These are phyloP conservation scores for Channa striata DNA, from an alignment of 2,797 vertebrate genomes.

Conservation along the genomic window DNA sequence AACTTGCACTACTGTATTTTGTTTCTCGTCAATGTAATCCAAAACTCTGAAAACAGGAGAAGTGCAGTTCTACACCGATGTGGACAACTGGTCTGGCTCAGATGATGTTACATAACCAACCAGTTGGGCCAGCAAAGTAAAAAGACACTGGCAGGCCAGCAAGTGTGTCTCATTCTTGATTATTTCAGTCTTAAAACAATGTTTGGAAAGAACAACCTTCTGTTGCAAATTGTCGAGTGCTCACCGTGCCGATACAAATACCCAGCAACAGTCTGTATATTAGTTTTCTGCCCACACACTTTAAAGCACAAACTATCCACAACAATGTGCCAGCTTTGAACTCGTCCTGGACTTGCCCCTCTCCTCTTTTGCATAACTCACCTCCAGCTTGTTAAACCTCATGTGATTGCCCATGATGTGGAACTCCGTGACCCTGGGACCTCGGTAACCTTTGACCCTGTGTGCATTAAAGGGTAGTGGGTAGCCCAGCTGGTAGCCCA, in stretches of 20 bases:
- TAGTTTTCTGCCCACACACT: background rate
- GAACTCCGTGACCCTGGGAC: constrained; percentile 78
- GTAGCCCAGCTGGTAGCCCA: constrained; percentile 92
- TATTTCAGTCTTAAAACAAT: no score
- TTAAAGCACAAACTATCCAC: background rate
- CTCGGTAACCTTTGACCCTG: constrained; percentile 88
- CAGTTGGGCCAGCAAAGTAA: no score
- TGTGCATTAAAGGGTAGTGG: constrained; percentile 89
- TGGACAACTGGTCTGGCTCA: no score
- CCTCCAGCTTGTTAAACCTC: constrained; percentile 91
- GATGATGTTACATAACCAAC: no score
- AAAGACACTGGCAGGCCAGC: no score
- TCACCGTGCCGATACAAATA: no score
- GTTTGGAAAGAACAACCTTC: no score
- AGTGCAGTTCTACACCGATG: no score
- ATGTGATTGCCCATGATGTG: constrained; percentile 95
- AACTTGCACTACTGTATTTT: no score
- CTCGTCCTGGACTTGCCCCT: background rate
- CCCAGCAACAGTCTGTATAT: background rate
- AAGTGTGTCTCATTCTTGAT: no score
- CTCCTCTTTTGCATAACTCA: constrained; percentile 55
- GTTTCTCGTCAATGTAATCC: no score
- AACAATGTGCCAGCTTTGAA: background rate
- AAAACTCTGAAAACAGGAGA: no score
- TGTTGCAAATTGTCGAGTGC: background rate